phyloP scores from a whole-genome alignment of 2,888 invertebrate species.

The Ormyrus labotus region DNA sequence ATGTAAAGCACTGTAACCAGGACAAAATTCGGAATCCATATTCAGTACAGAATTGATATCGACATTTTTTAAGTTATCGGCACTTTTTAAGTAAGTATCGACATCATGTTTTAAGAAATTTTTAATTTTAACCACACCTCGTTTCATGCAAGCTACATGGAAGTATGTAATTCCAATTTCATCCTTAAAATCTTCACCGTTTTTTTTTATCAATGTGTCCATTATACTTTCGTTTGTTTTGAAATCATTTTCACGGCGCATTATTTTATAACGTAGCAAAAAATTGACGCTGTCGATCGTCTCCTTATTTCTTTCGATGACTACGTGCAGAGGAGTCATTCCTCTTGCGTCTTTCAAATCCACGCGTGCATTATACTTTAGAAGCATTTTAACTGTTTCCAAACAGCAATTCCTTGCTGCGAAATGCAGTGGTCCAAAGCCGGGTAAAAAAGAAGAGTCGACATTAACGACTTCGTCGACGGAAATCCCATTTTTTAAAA shows the following conservation, averaged over 20 bases:
- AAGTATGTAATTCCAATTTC: neutral
- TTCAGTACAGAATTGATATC: neutral
- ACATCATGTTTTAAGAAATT: too few relatives aligned
- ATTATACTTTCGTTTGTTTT: conserved; percentile 5
- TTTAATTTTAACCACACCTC: neutral
- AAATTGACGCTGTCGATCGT: neutral
- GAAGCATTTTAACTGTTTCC: neutral
- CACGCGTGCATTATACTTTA: neutral
- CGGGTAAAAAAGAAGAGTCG: conserved; percentile 7
- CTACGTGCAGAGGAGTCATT: conserved; percentile 19
- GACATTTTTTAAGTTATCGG: too few relatives aligned
- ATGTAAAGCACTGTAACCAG: neutral
- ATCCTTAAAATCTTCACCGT: neutral
- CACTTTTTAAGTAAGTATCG: too few relatives aligned
- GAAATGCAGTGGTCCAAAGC: conserved; percentile 31
- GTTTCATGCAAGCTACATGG: conserved; percentile 2
- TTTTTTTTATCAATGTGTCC: neutral
- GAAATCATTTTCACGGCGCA: too few relatives aligned
- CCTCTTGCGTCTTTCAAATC: neutral
- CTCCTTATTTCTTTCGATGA: conserved; percentile 2
- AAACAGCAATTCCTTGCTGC: neutral
- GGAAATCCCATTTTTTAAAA: neutral
- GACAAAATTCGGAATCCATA: neutral
- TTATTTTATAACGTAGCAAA: neutral
- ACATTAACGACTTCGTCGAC: neutral